Evolutionary conservation across 2,113 vertebrate genomes (phyloP), one percentile per base, ranked within the genome.

Genomic region (Coracopsis vasa): DNA sequence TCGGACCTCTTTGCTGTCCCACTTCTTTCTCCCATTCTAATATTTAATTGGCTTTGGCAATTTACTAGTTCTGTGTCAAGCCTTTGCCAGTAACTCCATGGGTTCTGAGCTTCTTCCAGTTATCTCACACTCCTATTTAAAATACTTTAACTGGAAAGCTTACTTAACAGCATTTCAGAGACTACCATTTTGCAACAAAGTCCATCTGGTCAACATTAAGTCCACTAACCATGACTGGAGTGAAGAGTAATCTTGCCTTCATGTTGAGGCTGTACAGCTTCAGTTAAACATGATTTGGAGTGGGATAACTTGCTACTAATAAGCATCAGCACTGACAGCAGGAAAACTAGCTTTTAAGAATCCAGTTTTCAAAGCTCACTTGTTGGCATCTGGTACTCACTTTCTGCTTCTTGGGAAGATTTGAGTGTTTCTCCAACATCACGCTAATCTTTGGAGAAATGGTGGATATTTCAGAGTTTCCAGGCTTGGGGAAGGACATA

Each of bases 201-300:
- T 96, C 50, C 69, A 78, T 92, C 75, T 89, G 83, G 69, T 88
- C 83, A 93, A 53, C 27, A 45, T 93, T 91, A 93, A 39, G 77
- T 79, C 58, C 0, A 7, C 47, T 97, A 94, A 47, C 72, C 17
- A 64, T 78, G 39, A 73, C 4, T 86, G 77, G 35, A 51, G 1
- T 67, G 27, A 91, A 86, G 88, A 96, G 84, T 77, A 86, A 78
- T 60, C 17, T 58, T 88, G 86, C 67, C 72, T 95, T 95, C 80
- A 60, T 71, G 41, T 39, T 79, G 42, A 93, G 65, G 21, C 54
- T 73, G 45, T 60, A 64, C 39, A 84, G 65, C 50, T 94, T 95
- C 86, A 94, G 54, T 88, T 93, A 84, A 95, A 86, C 1, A 6
- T 44, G 58, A 86, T 88, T 53, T 90, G 65, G 64, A 86, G 50